Base-by-base conservation (phyloP, 2,888 invertebrate species). In the Drosophila picticornis region DNA sequence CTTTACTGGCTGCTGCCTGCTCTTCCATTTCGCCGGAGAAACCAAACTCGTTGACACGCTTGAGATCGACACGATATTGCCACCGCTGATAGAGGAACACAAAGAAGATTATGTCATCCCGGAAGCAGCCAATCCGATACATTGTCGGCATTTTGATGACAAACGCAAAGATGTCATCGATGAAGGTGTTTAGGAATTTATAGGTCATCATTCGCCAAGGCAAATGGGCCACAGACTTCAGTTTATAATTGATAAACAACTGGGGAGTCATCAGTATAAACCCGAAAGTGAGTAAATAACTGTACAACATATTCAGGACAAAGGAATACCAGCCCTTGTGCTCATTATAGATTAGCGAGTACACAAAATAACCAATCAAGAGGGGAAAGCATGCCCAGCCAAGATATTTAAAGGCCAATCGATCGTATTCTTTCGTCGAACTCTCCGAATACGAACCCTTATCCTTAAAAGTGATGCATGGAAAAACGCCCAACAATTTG, bases 191-290 rank as follows among this genome's bases (percentile, higher is more conserved):
- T 69, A 99, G 95, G 93, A 99, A 99, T 94, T 99, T 99, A 94
- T 99, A 99, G 13, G 99, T 99, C 95, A 99, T 96, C 99, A 99
- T 99, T 72, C 99, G 95, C 99, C 99, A 99, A 6, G 99, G 99
- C 86, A 99, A 95, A 94, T 99, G 99, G 13, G 99, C 99, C 2
- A 99, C 99, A 25, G 99, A 99, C 93, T 99, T 99, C 86, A 99
- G 94, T 94, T 99, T 99, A 94, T 99, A 99, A 94, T 99, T 99
- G 87, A 99, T 99, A 92, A 99, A 99, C 75, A 99, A 94, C 94
- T 99, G 99, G 9, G 99, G 99, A n/a, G 99, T 99, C 99, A 99
- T 99, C 98, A 99, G 98, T 68, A 99, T 99, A 93, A 99, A 99
- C 73, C 99, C 99, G 93, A 99, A 99, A 2, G 99, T 99, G 70